Conservation (phyloP, 37 sponge, comb jelly and placozoan genomes). For the Aplysina aerophoba region DNA sequence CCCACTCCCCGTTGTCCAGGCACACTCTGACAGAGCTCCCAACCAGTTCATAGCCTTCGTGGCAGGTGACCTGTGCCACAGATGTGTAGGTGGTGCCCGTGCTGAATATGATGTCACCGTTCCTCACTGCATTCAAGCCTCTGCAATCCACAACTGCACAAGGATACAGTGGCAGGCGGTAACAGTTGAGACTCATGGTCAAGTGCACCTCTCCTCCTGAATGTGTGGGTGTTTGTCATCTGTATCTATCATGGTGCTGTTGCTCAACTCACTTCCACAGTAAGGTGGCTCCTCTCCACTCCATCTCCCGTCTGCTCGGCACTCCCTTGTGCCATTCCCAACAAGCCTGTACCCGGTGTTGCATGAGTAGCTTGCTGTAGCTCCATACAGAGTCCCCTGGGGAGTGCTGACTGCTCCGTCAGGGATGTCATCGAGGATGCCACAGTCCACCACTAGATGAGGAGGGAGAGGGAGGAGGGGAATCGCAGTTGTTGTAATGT, state of each 20-base stretch:
- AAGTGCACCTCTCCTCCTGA: too few relatives aligned
- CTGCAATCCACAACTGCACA: slow-evolving; percentile 4
- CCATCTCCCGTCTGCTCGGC: not conserved
- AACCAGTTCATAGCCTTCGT: slow-evolving; percentile 2
- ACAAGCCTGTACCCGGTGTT: not conserved
- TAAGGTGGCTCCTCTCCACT: too few relatives aligned
- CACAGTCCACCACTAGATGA: too few relatives aligned
- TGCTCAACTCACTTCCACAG: too few relatives aligned
- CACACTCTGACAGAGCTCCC: not conserved
- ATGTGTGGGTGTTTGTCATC: too few relatives aligned
- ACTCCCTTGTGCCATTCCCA: not conserved
- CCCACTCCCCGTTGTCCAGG: not conserved
- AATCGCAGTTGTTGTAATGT: too few relatives aligned
- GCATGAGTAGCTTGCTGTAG: slow-evolving; percentile 10
- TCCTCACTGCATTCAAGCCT: not conserved
- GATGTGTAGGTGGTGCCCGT: slow-evolving; percentile 4
- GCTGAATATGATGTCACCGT: slow-evolving; percentile 19
- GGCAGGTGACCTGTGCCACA: slow-evolving; percentile 4
- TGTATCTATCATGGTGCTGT: too few relatives aligned
- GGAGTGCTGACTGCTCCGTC: not conserved
- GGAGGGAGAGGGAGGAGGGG: too few relatives aligned
- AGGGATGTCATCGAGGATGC: not conserved
- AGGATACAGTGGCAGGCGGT: not conserved
- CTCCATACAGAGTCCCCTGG: not conserved
- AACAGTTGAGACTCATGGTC: too few relatives aligned